Base-by-base conservation (phyloP, 2,888 invertebrate species). In the Catocala nupta region DNA sequence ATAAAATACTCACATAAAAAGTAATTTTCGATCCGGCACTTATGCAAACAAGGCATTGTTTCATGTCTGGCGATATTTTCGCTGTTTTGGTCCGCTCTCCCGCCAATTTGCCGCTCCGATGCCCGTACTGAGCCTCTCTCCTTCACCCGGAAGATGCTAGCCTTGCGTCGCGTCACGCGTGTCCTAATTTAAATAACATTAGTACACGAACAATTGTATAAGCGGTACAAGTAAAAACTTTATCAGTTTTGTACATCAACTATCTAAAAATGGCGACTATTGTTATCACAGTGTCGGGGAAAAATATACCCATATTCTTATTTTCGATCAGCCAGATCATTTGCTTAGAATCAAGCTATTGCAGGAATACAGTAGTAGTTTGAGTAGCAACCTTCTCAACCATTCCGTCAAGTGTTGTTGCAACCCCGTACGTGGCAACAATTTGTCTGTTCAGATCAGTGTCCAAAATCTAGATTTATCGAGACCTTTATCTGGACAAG, bases 31-130 rank as follows among this genome's bases (percentile, higher is more conserved):
- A 71, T 70, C 66, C 64, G 69, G 64, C 70, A 75, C 70, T 75
- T 80, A 78, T 75, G 75, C 73, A 73, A 75, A 78, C 66, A 63
- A 50, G 52, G 68, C 62, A 78, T 78, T 78, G 78, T 78, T 78
- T 73, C 70, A 70, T 74, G 70, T 78, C 77, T 71, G 63, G 65
- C 65, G 65, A 78, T 77, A 77, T 78, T 80, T 81, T 83, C 73
- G 76, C 73, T 83, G 84, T 84, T 86, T 86, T 81, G 79, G 80
- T 81, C 58, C 79, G 80, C 80, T 84, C 81, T 77, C 73, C 71
- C 77, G 79, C 78, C 84, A 85, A 88, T 88, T 88, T 88, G 81
- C 84, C 84, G 79, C 77, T 78, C 71, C 81, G 85, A 65, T 84
- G 82, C 62, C 56, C 53, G 48, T 66, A 58, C 63, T 58, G 62